phyloP scores from a whole-genome alignment of 2,888 invertebrate species.

The Helicoverpa assulta region DNA sequence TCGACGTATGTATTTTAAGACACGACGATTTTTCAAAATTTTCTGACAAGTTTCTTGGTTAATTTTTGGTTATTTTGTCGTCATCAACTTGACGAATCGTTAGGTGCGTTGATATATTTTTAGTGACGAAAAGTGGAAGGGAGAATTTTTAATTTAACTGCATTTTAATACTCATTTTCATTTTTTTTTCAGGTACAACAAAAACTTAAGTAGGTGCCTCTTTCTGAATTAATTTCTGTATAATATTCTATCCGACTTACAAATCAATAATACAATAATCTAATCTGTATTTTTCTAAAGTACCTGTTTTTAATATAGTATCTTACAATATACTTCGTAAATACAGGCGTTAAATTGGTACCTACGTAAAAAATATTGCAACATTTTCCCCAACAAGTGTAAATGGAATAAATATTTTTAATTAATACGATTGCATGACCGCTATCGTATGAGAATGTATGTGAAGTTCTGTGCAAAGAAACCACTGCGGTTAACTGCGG shows the following conservation, averaged over 20 bases:
- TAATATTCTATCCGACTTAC: too few relatives aligned
- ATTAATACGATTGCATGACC: conserved; percentile 29
- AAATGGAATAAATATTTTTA: conserved; percentile 19
- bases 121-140: background rate
- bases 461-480: conserved; percentile 47
- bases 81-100: background rate
- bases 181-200: too few relatives aligned
- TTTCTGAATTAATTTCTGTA: too few relatives aligned
- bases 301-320: too few relatives aligned
- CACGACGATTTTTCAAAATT: conserved; percentile 64
- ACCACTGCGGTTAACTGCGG: conserved; percentile 38
- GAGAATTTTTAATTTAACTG: background rate
- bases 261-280: too few relatives aligned
- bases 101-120: background rate
- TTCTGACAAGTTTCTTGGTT: conserved; percentile 53
- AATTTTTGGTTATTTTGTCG: conserved; percentile 22
- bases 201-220: too few relatives aligned
- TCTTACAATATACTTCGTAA: conserved; percentile 18
- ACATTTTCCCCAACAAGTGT: background rate
- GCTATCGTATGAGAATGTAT: conserved; percentile 27
- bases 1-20: conserved; percentile 61
- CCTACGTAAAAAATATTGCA: conserved; percentile 7
- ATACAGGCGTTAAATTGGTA: background rate
- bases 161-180: too few relatives aligned
- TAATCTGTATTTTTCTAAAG: background rate